These are phyloP conservation scores for Rhynchotus rufescens DNA, from an alignment of 2,797 vertebrate species.

Conservation along the genomic window DNA sequence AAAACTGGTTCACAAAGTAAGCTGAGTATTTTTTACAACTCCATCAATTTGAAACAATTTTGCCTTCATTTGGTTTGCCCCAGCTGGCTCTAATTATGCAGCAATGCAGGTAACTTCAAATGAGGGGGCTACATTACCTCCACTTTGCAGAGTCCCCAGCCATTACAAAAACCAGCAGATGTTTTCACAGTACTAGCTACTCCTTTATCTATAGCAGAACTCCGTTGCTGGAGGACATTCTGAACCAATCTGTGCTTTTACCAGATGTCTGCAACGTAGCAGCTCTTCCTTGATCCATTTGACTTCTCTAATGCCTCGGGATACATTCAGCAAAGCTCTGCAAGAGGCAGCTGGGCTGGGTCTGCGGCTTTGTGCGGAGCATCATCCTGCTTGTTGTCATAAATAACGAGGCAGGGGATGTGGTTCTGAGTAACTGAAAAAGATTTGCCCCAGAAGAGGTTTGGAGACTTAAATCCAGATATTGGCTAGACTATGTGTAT, in stretches of 20 bases:
- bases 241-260: slow-evolving; percentile 54
- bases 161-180: slow-evolving; percentile 44
- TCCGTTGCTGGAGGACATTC: slow-evolving; percentile 45
- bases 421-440: slow-evolving; percentile 55
- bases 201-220: slow-evolving; percentile 18
- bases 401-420: slow-evolving; percentile 51
- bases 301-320: slow-evolving; percentile 26
- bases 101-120: background rate
- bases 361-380: slow-evolving; percentile 51
- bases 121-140: background rate
- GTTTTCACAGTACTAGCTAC: background rate
- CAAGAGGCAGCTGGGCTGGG: slow-evolving; percentile 38
- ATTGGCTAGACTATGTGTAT: slow-evolving; percentile 19
- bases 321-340: background rate
- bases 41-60: background rate
- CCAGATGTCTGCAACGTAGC: slow-evolving; percentile 46
- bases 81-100: slow-evolving; percentile 8
- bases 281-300: slow-evolving; percentile 61
- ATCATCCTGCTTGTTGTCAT: slow-evolving; percentile 60
- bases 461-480: slow-evolving; percentile 47
- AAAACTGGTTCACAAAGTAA: background rate
- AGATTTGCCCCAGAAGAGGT: slow-evolving; percentile 29
- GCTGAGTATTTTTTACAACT: background rate
- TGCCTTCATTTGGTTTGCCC: background rate
- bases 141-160: background rate